Evolutionary conservation across 2,888 invertebrate genomes (phyloP).

Genomic region (Teleiodes luculella): DNA sequence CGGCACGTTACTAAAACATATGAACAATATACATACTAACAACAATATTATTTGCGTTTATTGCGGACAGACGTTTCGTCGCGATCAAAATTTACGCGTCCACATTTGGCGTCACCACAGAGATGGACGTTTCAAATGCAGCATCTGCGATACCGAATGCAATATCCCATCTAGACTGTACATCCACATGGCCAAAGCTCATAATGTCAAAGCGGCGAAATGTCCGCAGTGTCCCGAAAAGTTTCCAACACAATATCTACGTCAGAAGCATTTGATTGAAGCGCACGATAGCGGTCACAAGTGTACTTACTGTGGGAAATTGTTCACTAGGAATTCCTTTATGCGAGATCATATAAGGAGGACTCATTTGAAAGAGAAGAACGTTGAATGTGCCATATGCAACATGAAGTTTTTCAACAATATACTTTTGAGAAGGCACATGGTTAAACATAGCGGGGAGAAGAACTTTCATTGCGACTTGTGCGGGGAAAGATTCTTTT

Average conservation of each 20-base stretch:
- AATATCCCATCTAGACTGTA: slow-evolving; percentile 67
- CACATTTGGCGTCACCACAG: slow-evolving; percentile 70
- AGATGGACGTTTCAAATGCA: slow-evolving; percentile 64
- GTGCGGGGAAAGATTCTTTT: slow-evolving; percentile 79
- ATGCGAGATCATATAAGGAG: slow-evolving; percentile 63
- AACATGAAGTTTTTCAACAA: slow-evolving; percentile 70
- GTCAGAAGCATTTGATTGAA: slow-evolving; percentile 75
- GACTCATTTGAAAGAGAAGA: slow-evolving; percentile 69
- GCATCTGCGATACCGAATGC: slow-evolving; percentile 60
- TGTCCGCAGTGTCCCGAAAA: slow-evolving; percentile 63
- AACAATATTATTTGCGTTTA: slow-evolving; percentile 71
- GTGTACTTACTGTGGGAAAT: slow-evolving; percentile 62
- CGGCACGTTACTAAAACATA: slow-evolving; percentile 65
- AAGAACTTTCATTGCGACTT: slow-evolving; percentile 79
- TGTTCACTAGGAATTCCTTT: slow-evolving; percentile 63
- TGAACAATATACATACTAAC: slow-evolving; percentile 66
- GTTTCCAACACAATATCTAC: slow-evolving; percentile 73
- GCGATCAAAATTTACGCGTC: slow-evolving; percentile 66
- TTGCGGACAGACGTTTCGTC: slow-evolving; percentile 64
- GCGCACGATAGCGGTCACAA: slow-evolving; percentile 70
- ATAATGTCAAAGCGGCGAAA: slow-evolving; percentile 67
- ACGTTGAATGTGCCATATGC: slow-evolving; percentile 66
- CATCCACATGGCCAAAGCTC: slow-evolving; percentile 69
- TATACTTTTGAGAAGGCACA: slow-evolving; percentile 59
- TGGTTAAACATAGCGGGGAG: slow-evolving; percentile 73